Evolutionary conservation across 1,140 invertebrate species (phyloP), one percentile per base, ranked within the genome.

Genomic region (Trissolcus basalis): DNA sequence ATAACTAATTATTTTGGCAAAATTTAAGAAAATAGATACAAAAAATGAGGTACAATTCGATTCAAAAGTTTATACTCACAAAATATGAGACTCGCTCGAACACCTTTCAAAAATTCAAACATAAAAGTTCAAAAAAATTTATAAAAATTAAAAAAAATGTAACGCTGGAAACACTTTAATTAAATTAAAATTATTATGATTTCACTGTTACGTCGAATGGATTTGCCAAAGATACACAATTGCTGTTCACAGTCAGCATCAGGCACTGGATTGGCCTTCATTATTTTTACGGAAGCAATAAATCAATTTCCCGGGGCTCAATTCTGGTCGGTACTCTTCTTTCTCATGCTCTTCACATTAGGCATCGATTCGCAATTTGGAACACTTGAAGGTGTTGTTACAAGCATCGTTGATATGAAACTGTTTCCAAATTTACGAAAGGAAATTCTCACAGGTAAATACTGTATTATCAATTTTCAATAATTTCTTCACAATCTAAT

Each of bases 331-430:
- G 91, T 98, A 0, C 89, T 98, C 0, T 98, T 98, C 88, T 98
- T 98, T 86, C 89, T 98, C 7, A 98, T 98, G 97, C 90, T 98
- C 4, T 96, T 98, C 81, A 97, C 96, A 0, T 88, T 98, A 11
- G 97, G 97, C 5, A 97, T 98, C 14, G 97, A 98, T 84, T 97
- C 96, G 0, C 97, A 98, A 82, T 98, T 98, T 83, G 97, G 96
- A 0, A 98, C 96, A 0, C 85, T 98, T 2, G 96, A 98, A 88
- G 97, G 97, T 13, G 96, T 99, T 1, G 95, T 98, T 43, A 98
- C 97, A 0, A 98, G 97, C 0, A 93, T 99, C 44, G 95, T 97
- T 14, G 97, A 99, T 82, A 94, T 98, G 91, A 97, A 98, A 81
- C 88, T 98, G 0, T 97, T 98, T 81, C 96, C 96, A 2, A 97